Percentiles rank a stretch among this genome's conserved stretches.
Conservation (phyloP, 1,140 invertebrate species). For the Choristoneura fumiferana region DNA sequence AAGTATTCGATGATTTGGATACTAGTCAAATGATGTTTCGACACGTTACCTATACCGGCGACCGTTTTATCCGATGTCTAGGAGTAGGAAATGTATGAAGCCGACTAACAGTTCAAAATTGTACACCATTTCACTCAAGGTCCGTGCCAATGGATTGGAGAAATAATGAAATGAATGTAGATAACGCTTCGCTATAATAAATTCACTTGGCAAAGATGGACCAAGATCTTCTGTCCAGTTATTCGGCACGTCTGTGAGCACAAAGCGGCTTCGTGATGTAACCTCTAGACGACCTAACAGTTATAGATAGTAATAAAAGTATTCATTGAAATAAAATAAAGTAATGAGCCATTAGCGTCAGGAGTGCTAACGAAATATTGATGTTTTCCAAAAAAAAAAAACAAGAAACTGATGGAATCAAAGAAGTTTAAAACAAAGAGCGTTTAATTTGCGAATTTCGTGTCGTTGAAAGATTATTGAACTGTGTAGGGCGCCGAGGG, state of each 20-base stretch:
- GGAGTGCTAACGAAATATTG: background rate
- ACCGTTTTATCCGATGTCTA: slow-evolving; percentile 39
- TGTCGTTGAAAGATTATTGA: slow-evolving; percentile 54
- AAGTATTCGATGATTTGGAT: slow-evolving; percentile 49
- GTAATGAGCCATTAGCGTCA: background rate
- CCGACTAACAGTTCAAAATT: slow-evolving; percentile 14
- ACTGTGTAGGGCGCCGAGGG: slow-evolving; percentile 48
- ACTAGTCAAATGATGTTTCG: slow-evolving; percentile 55
- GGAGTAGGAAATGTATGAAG: slow-evolving; percentile 37
- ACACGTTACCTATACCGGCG: slow-evolving; percentile 44
- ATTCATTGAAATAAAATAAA: background rate
- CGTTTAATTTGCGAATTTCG: slow-evolving; percentile 47
- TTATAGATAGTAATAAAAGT: background rate
- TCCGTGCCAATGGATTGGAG: background rate
- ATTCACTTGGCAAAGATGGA: background rate
- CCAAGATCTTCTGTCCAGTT: background rate
- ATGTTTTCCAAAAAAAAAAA: slow-evolving; percentile 5
- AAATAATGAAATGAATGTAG: slow-evolving; percentile 11
- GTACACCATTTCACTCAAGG: background rate
- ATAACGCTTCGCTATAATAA: slow-evolving; percentile 3
- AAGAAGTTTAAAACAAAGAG: slow-evolving; percentile 28
- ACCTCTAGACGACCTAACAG: slow-evolving; percentile 10
- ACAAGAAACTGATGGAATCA: background rate
- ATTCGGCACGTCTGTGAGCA: background rate
- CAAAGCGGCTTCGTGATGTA: background rate